These are phyloP conservation scores for Anguilla megastoma DNA, from an alignment of 2,797 vertebrate genomes.

Conservation along the genomic window DNA sequence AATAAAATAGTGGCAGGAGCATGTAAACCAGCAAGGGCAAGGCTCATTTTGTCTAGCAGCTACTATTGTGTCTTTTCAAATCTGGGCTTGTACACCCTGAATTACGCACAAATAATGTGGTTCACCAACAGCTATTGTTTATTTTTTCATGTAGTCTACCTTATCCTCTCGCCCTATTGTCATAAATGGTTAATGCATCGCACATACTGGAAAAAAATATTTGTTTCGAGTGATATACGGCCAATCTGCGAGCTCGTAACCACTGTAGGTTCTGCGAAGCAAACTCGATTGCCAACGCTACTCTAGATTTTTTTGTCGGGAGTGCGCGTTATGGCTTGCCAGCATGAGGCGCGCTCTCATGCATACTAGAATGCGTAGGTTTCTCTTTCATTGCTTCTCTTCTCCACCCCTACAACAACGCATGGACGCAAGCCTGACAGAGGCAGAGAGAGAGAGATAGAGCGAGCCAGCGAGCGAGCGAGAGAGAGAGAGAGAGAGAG, in stretches of 20 bases:
- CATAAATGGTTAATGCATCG: neutral
- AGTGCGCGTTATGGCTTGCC: slow-evolving; percentile 51
- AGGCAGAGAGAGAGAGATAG: slow-evolving; percentile 24
- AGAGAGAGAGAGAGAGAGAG: slow-evolving; percentile 32
- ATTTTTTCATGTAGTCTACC: neutral
- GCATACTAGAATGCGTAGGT: slow-evolving; percentile 32
- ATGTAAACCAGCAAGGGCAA: neutral
- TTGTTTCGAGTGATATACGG: neutral
- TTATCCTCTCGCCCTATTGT: neutral
- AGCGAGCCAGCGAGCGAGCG: slow-evolving; percentile 28
- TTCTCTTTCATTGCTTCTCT: slow-evolving; percentile 30
- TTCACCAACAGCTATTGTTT: neutral
- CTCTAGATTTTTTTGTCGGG: neutral
- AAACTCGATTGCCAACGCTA: neutral
- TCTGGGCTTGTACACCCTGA: neutral
- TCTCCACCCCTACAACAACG: neutral
- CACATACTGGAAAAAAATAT: neutral
- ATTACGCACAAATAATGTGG: neutral
- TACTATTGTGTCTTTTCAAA: neutral
- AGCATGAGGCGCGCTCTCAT: slow-evolving; percentile 52
- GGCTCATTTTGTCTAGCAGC: no score
- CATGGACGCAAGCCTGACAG: neutral
- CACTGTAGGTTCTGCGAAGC: neutral
- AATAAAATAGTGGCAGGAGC: neutral
- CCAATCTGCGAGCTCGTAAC: neutral